Evolutionary conservation across 2,888 invertebrate species (phyloP).

Genomic region (Caenorhabditis sulstoni): DNA sequence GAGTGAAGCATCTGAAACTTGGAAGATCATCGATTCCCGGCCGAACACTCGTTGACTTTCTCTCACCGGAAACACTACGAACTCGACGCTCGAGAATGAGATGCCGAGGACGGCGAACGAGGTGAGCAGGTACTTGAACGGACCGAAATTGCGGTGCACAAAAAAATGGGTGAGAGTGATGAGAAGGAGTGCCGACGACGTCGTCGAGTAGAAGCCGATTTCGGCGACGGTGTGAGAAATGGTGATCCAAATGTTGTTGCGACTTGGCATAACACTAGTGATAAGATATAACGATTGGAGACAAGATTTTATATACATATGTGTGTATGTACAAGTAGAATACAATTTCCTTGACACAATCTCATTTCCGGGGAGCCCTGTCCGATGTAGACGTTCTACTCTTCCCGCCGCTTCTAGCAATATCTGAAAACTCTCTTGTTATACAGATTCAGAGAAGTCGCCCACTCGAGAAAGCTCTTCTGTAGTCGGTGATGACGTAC

Average conservation of each 20-base stretch:
- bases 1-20: constrained; percentile 17
- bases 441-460: background rate
- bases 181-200: background rate
- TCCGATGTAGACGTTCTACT: too few relatives aligned
- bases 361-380: too few relatives aligned
- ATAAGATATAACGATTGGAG: too few relatives aligned
- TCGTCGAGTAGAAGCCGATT: constrained; percentile 28
- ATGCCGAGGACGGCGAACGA: constrained; percentile 25
- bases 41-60: background rate
- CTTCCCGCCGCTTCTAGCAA: background rate
- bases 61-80: constrained; percentile 29
- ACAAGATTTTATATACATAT: too few relatives aligned
- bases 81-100: constrained; percentile 23
- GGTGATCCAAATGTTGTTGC: too few relatives aligned
- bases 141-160: constrained; percentile 13
- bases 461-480: constrained; percentile 5
- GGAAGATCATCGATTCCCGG: background rate
- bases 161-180: constrained; percentile 20
- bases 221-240: background rate
- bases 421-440: background rate
- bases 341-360: too few relatives aligned
- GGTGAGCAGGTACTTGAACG: constrained; percentile 17
- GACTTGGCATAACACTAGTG: too few relatives aligned
- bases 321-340: too few relatives aligned
- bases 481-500: constrained; percentile 25